Conservation (phyloP, 1,140 invertebrate species). For the Mycetomoellerius zeteki region DNA sequence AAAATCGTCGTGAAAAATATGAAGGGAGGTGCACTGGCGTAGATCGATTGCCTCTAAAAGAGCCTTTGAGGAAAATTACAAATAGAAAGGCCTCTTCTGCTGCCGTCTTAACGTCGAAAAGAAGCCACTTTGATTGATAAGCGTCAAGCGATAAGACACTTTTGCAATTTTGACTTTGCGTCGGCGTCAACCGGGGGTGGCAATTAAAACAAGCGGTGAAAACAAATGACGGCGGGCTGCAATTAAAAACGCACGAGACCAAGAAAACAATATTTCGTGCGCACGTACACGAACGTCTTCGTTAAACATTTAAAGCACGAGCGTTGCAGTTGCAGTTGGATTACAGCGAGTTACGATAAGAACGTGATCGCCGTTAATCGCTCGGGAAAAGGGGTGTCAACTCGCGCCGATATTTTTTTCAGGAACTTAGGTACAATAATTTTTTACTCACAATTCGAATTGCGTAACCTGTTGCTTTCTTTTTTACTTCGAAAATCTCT, state of each 20-base stretch:
- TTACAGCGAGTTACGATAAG: slow-evolving; percentile 52
- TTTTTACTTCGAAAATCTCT: neutral
- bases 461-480: slow-evolving; percentile 24
- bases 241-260: slow-evolving; percentile 47
- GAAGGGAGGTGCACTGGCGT: neutral
- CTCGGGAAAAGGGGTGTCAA: neutral
- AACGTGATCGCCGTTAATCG: slow-evolving; percentile 51
- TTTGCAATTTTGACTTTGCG: neutral
- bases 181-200: neutral
- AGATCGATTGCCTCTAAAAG: neutral
- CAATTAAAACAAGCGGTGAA: slow-evolving; percentile 29
- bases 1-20: slow-evolving; percentile 19
- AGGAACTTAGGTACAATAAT: neutral
- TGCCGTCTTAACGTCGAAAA: neutral
- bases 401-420: slow-evolving; percentile 29
- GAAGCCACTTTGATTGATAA: slow-evolving; percentile 29
- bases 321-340: slow-evolving; percentile 41
- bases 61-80: slow-evolving; percentile 10
- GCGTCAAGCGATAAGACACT: neutral
- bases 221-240: slow-evolving; percentile 36
- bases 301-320: slow-evolving; percentile 62
- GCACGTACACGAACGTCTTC: slow-evolving; percentile 22
- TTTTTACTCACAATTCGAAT: neutral
- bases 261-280: slow-evolving; percentile 37
- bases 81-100: neutral